A percentile compares a stretch with the other conserved stretches of the same genome.
Evolutionary conservation across 2,888 invertebrate species (phyloP).

Genomic region (Eretmocerus hayati): DNA sequence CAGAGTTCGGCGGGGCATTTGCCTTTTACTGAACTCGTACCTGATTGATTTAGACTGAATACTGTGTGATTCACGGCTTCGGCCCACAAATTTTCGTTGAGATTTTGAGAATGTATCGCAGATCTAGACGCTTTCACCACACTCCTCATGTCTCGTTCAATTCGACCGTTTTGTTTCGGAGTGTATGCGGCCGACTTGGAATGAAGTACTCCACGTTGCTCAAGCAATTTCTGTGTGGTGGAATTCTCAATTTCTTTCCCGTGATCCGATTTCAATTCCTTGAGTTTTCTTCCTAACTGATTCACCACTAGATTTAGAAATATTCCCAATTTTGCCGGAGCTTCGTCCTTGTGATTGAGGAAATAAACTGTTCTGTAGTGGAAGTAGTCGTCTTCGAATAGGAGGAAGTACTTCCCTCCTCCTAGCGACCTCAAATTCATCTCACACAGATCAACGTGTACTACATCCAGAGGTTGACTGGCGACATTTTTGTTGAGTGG

Average conservation of each 20-base stretch:
- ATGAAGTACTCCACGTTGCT: conserved; percentile 30
- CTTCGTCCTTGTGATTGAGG: conserved; percentile 29
- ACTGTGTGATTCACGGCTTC: too few species aligned
- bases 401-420: conserved; percentile 31
- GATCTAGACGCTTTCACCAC: conserved; percentile 33
- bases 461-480: conserved; percentile 1
- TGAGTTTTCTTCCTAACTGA: conserved; percentile 30
- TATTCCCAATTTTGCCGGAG: conserved; percentile 21
- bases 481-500: background rate
- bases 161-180: conserved; percentile 34
- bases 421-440: conserved; percentile 28
- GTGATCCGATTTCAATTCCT: conserved; percentile 29
- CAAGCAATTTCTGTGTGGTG: conserved; percentile 24
- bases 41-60: too few species aligned
- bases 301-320: conserved; percentile 30
- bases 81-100: too few species aligned
- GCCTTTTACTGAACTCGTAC: too few species aligned
- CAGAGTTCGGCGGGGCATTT: too few species aligned
- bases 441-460: conserved; percentile 32
- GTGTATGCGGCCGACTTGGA: conserved; percentile 26
- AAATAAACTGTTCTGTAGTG: conserved; percentile 24
- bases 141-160: conserved; percentile 37
- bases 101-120: conserved; percentile 21
- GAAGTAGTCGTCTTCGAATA: conserved; percentile 23
- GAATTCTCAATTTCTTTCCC: conserved; percentile 32